Percentiles rank a stretch among this genome's conserved stretches.
phyloP scores from a whole-genome alignment of 2,113 vertebrate species.

The Gila orcuttii region DNA sequence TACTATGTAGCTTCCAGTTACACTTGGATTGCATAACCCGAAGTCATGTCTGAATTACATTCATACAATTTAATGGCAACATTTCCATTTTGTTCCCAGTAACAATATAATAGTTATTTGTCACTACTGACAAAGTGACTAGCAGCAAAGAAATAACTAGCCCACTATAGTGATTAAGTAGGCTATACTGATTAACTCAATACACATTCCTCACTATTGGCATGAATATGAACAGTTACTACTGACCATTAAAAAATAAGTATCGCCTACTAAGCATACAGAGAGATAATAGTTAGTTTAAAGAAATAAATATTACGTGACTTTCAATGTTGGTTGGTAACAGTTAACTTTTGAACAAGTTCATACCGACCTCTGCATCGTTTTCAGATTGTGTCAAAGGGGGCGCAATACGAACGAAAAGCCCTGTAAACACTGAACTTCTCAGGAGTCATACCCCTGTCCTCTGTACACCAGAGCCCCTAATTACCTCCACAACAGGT shows the following conservation, averaged over 20 bases:
- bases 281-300: neutral
- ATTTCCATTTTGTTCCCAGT: too few species aligned
- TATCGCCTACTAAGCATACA: neutral
- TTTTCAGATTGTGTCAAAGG: constrained; percentile 13
- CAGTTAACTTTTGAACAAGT: neutral
- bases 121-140: too few species aligned
- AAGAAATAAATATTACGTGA: neutral
- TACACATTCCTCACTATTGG: neutral
- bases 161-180: neutral
- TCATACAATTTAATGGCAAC: too few species aligned
- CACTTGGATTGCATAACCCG: neutral
- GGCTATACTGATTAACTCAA: neutral
- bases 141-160: too few species aligned
- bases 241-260: neutral
- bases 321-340: neutral
- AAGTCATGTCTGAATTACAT: too few species aligned
- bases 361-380: neutral
- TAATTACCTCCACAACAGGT: neutral
- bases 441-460: constrained; percentile 23
- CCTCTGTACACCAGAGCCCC: neutral
- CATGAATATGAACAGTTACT: too few species aligned
- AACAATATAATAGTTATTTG: too few species aligned
- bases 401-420: constrained; percentile 16
- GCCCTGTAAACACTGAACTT: neutral
- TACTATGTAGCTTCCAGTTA: neutral